Percentiles rank a stretch among this genome's conserved stretches.
These are phyloP conservation scores for Centropus bengalensis DNA, from an alignment of 2,113 vertebrate species.

Conservation along the genomic window DNA sequence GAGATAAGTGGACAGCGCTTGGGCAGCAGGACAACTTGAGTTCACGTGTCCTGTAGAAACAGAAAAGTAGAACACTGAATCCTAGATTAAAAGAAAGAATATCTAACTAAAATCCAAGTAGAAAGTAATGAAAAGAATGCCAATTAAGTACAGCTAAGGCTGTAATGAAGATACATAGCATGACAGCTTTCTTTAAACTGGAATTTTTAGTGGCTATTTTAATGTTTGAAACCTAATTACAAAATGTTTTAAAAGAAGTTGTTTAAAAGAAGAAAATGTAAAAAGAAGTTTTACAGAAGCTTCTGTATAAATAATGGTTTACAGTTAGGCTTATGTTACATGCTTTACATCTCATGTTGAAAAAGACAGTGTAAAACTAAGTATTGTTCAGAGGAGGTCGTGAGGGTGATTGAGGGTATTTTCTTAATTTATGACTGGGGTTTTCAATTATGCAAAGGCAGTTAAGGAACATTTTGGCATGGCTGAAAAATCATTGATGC, in stretches of 20 bases:
- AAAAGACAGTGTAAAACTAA: not conserved
- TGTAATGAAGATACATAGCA: not conserved
- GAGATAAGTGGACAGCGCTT: too few relatives aligned
- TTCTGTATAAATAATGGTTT: not conserved
- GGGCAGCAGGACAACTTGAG: not conserved
- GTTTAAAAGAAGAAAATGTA: too few relatives aligned
- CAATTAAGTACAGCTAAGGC: not conserved
- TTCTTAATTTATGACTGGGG: not conserved
- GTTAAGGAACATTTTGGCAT: not conserved
- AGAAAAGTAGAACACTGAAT: not conserved
- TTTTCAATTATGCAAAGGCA: not conserved
- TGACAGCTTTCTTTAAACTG: not conserved
- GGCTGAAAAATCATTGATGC: not conserved
- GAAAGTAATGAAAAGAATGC: not conserved
- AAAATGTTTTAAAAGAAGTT: not conserved
- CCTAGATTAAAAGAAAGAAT: not conserved
- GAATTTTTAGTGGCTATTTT: not conserved
- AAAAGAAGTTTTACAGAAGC: too few relatives aligned
- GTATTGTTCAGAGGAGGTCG: not conserved
- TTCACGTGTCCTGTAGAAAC: not conserved
- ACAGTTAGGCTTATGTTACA: not conserved
- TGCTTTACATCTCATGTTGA: not conserved
- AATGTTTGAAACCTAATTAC: not conserved
- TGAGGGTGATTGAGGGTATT: not conserved
- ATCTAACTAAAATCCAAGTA: not conserved